phyloP scores from a whole-genome alignment of 2,888 invertebrate species.

The Drosophila neoperkinsi region DNA sequence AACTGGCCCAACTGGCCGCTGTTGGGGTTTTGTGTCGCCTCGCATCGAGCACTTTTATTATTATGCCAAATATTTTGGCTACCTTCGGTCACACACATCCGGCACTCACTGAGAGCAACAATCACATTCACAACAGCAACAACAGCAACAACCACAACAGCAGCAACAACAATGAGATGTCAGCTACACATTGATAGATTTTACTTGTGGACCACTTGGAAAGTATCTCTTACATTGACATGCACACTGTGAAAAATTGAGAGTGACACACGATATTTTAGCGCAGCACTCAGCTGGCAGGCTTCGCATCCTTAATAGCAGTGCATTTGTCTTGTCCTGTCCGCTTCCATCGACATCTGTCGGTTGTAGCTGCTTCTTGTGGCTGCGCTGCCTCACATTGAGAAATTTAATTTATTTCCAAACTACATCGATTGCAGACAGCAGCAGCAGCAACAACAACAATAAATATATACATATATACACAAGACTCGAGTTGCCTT shows the following conservation, averaged over 20 bases:
- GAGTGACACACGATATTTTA: conserved; percentile 68
- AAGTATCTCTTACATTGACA: conserved; percentile 41
- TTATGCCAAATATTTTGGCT: conserved; percentile 74
- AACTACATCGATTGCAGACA: conserved; percentile 67
- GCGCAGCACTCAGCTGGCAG: conserved; percentile 15
- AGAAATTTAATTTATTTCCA: conserved; percentile 73
- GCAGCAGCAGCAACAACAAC: neutral
- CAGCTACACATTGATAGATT: conserved; percentile 60
- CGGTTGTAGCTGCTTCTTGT: conserved; percentile 5
- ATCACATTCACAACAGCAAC: neutral
- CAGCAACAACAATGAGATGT: conserved; percentile 2
- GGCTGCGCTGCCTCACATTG: conserved; percentile 13
- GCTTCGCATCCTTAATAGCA: conserved; percentile 42
- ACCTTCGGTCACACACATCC: conserved; percentile 20
- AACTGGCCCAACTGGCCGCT: conserved; percentile 39
- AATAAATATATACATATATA: conserved; percentile 14
- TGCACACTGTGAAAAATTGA: conserved; percentile 73
- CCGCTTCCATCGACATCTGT: conserved; percentile 35
- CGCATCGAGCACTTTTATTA: conserved; percentile 63
- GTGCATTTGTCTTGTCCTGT: conserved; percentile 65
- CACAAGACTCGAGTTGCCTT: conserved; percentile 41
- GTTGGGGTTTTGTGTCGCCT: conserved; percentile 20
- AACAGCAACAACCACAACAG: neutral
- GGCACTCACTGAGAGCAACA: conserved; percentile 2
- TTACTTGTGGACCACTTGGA: conserved; percentile 32